A percentile compares a stretch with the other conserved stretches of the same genome.
phyloP scores from a whole-genome alignment of 2,113 vertebrate species.

The Bettongia penicillata region DNA sequence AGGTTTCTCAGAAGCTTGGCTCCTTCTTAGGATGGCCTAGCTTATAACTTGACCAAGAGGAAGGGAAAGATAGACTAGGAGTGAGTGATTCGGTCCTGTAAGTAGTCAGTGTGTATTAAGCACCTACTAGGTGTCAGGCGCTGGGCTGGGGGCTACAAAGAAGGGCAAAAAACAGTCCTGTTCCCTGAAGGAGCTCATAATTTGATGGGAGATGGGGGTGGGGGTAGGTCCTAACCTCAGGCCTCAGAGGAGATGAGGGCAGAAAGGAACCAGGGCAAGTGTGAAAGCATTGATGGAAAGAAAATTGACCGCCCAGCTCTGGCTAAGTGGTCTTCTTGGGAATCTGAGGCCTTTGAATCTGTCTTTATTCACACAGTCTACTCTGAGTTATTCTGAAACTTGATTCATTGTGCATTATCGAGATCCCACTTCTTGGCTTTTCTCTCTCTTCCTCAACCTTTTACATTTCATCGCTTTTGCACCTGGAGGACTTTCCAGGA shows the following conservation, averaged over 20 bases:
- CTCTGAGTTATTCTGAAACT: neutral
- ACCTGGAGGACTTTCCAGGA: neutral
- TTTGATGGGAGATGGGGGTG: neutral
- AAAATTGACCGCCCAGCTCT: neutral
- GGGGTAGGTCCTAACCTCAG: too few relatives aligned
- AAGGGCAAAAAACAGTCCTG: neutral
- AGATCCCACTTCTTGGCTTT: neutral
- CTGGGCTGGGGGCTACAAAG: neutral
- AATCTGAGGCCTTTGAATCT: neutral
- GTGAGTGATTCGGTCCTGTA: neutral
- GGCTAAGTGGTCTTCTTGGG: neutral
- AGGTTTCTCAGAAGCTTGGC: neutral
- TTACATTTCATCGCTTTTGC: neutral
- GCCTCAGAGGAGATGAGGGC: neutral
- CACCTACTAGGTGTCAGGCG: too few relatives aligned
- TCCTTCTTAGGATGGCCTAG: neutral
- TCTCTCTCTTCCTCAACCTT: neutral
- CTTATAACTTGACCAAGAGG: neutral
- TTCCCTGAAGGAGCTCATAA: neutral
- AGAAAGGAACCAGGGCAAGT: neutral
- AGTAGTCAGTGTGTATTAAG: neutral
- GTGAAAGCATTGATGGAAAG: neutral
- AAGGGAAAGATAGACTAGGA: neutral
- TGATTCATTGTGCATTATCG: neutral
- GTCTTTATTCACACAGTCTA: neutral